Evolutionary conservation across 2,888 invertebrate species (phyloP).

Genomic region (Nomada fucata): DNA sequence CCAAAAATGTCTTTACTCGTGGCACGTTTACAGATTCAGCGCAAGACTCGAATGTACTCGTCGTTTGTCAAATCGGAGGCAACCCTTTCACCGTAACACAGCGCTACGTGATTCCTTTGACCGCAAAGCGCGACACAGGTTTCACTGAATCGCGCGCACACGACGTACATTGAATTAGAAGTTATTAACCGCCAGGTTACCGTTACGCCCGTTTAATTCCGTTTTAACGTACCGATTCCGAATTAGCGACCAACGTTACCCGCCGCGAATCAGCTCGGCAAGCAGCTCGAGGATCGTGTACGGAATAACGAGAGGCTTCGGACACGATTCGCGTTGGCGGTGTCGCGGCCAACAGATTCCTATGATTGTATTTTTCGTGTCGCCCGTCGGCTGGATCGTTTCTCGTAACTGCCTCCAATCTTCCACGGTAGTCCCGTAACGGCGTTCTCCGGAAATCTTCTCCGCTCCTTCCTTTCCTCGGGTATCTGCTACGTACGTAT

Average conservation of each 20-base stretch:
- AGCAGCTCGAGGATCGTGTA: background rate
- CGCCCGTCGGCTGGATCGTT: slow-evolving; percentile 53
- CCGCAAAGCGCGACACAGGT: too few species aligned
- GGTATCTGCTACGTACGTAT: slow-evolving; percentile 1
- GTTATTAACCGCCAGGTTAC: too few species aligned
- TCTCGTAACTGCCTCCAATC: slow-evolving; percentile 66
- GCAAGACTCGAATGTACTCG: too few species aligned
- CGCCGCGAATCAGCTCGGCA: background rate
- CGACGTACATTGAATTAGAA: too few species aligned
- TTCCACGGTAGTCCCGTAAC: slow-evolving; percentile 40
- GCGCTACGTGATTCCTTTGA: too few species aligned
- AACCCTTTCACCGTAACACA: too few species aligned
- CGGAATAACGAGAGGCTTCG: background rate
- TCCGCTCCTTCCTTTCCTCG: slow-evolving; percentile 11
- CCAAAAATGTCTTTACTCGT: too few species aligned
- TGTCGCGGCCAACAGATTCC: slow-evolving; percentile 57
- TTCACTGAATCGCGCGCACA: too few species aligned
- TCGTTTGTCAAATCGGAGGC: too few species aligned
- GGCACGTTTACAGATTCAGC: too few species aligned
- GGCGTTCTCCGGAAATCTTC: slow-evolving; percentile 10
- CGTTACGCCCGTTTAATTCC: too few species aligned
- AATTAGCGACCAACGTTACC: background rate
- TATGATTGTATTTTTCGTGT: slow-evolving; percentile 61
- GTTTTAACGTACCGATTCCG: too few species aligned
- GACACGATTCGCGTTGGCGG: slow-evolving; percentile 37